Base-by-base conservation (phyloP, 1,140 invertebrate species). In the Drosophila kohkoa region DNA sequence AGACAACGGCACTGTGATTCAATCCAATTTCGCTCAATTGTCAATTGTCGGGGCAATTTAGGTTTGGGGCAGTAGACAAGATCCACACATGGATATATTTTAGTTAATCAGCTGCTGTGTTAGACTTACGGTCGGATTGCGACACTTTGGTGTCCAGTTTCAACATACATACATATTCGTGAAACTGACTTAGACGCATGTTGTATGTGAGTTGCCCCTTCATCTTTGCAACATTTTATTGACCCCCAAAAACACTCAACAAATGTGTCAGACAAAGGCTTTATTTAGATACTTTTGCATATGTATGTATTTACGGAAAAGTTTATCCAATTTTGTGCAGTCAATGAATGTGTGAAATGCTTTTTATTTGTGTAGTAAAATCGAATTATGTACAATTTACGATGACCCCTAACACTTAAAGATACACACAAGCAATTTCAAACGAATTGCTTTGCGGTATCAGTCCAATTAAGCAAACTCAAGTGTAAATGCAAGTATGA, bases 31-130 rank as follows among this genome's bases (percentile, higher is more conserved):
- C 67, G 59, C 83, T 88, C 80, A 88, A 88, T 88, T 88, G 66
- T 83, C 83, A 88, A 88, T 89, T 89, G 85, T 88, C 66, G 85
- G 85, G 63, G 77, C 69, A 88, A 88, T 88, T 88, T 81, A 89
- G 73, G 52, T 81, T 80, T 63, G 58, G 83, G 73, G 63, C 68
- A 73, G 30, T 38, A 62, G 54, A 70, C 49, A 62, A 68, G 63
- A 63, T 68, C 63, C 67, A 72, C 68, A 59, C 57, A 76, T 54
- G 79, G 75, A 76, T 70, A 69, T 87, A 81, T 71, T 82, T 81
- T 82, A 87, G 79, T 86, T 88, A 82, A 76, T 70, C 75, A 59
- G 60, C n/a, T 69, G 48, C 55, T 30, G 71, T 62, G 35, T 15
- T 70, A 63, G 48, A 51, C 66, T 51, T 54, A 45, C 20, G 51